Conservation (phyloP, 2,888 invertebrate genomes). For the Carcina quercana region DNA sequence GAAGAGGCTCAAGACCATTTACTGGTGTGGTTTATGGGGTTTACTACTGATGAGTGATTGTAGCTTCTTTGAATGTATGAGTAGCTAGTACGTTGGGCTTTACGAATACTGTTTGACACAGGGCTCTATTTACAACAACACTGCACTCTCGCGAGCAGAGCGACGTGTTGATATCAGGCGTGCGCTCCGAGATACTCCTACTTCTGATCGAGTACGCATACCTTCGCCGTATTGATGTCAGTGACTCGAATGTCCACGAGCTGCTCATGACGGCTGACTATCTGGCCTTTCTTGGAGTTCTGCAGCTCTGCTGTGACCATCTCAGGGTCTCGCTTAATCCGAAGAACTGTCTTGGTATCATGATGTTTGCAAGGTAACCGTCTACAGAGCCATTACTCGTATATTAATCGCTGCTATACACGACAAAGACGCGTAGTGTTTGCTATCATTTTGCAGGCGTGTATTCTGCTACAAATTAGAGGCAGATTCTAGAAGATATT, state of each 20-base stretch:
- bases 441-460: constrained; percentile 51
- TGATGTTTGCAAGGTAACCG: constrained; percentile 84
- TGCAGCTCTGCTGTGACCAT: constrained; percentile 87
- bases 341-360: constrained; percentile 88
- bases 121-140: constrained; percentile 88
- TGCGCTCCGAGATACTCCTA: constrained; percentile 84
- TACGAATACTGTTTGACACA: no score
- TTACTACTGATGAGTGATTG: no score
- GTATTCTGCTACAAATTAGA: constrained; percentile 84
- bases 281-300: constrained; percentile 86
- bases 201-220: constrained; percentile 90
- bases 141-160: constrained; percentile 80
- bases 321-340: constrained; percentile 80
- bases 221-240: constrained; percentile 83
- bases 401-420: constrained; percentile 1
- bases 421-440: no score
- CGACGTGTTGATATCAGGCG: constrained; percentile 84
- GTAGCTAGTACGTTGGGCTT: no score
- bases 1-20: no score
- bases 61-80: no score
- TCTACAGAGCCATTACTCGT: background rate
- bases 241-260: constrained; percentile 85
- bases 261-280: constrained; percentile 91
- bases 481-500: constrained; percentile 78
- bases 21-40: no score